These are phyloP conservation scores for Phataginus tricuspis DNA, from an alignment of 2,797 vertebrate genomes.

Conservation along the genomic window DNA sequence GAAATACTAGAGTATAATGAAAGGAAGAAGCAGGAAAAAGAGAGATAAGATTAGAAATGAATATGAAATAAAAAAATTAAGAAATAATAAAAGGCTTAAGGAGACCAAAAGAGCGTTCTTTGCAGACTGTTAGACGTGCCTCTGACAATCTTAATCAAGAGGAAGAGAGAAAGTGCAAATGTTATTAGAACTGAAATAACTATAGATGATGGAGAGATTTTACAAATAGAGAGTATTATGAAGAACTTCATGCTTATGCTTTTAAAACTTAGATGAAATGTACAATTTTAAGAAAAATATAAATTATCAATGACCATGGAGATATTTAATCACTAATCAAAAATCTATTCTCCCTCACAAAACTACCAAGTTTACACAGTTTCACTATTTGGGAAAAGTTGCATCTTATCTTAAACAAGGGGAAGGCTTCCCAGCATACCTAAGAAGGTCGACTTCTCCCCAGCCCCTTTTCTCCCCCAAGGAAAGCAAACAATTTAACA, in stretches of 20 bases:
- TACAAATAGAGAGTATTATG: neutral
- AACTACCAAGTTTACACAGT: neutral
- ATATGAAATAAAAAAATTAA: neutral
- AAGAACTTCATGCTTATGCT: neutral
- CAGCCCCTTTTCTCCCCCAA: neutral
- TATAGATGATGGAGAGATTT: neutral
- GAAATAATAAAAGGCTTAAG: neutral
- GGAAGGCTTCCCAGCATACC: neutral
- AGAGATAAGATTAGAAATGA: neutral
- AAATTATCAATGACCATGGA: neutral
- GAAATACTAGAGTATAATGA: neutral
- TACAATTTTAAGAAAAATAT: neutral
- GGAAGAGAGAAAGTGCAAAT: neutral
- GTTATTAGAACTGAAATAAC: neutral
- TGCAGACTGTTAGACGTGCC: neutral
- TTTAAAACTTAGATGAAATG: neutral
- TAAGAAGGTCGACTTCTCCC: neutral
- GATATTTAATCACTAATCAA: neutral
- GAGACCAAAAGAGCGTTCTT: neutral
- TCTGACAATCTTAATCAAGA: neutral
- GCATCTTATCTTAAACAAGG: neutral
- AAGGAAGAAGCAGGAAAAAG: neutral
- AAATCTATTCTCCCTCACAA: neutral
- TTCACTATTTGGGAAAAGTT: neutral
- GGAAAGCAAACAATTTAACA: slow-evolving; percentile 33